phyloP scores from a whole-genome alignment of 2,113 vertebrate genomes.

The Alligator sinensis region DNA sequence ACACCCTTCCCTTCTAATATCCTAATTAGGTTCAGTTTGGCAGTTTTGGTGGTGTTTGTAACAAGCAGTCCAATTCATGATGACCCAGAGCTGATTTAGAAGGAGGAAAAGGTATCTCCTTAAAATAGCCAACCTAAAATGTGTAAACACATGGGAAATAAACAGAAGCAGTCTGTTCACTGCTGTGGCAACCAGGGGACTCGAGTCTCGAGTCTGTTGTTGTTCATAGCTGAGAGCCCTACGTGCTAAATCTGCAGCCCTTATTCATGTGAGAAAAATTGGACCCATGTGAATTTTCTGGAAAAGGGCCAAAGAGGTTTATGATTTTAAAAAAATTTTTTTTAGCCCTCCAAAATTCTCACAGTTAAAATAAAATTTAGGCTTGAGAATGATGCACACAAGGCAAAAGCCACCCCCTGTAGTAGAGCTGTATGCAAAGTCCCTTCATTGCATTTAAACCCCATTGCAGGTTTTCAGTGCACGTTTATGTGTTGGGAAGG shows the following conservation, averaged over 20 bases:
- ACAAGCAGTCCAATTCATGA: background rate
- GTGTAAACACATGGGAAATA: background rate
- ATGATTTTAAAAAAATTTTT: rapidly evolving
- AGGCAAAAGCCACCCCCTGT: background rate
- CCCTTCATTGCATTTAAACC: background rate
- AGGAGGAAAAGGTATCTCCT: background rate
- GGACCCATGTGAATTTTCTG: background rate
- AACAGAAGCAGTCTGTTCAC: background rate
- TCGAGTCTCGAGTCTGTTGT: background rate
- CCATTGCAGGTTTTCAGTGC: background rate
- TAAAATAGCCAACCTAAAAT: background rate
- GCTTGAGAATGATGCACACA: background rate
- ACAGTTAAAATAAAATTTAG: background rate
- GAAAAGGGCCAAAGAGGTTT: background rate
- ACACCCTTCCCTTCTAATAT: no score
- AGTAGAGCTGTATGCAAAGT: background rate
- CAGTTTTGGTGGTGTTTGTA: background rate
- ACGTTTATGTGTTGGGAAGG: background rate
- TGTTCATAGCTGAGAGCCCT: background rate
- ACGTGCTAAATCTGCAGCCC: background rate
- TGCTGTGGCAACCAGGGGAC: background rate
- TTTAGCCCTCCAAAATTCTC: background rate
- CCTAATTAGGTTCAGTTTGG: background rate
- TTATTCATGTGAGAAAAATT: background rate
- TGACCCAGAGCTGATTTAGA: background rate